Base-by-base conservation (phyloP, 2,113 vertebrate species). In the Podarcis cretensis region DNA sequence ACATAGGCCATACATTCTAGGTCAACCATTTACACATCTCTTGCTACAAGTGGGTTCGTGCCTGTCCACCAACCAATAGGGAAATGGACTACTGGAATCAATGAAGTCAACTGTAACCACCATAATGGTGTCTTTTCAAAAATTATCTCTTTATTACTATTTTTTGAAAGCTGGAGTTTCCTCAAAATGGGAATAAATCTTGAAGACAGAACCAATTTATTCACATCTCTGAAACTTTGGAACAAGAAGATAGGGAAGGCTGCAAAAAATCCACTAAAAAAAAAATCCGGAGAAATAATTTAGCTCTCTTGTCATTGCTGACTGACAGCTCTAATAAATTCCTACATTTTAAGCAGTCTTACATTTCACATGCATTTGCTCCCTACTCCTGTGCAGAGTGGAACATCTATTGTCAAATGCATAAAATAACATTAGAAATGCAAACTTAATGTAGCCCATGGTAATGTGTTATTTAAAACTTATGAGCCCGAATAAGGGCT, bases 381-480 rank as follows among this genome's bases (percentile, higher is more conserved):
- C 91, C 91, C 90, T 89, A 89, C 93, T 94, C 87, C 96, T 88
- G 93, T 95, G 94, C 94, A 92, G 94, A 96, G 93, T 90, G 96
- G 95, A 96, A 93, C 96, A 94, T 94, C 96, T 95, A 97, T 96
- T 96, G 96, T 97, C 96, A 96, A 95, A 97, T 94, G 96, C 97
- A 97, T 96, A 96, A 97, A 97, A 97, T 95, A 95, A 94, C 94
- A 97, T 96, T 97, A 96, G 96, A 96, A 96, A 97, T 97, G 96
- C 96, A 97, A 96, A 97, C 96, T 93, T 92, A 95, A 95, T 95
- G 95, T 95, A 95, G 96, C 96, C 96, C 93, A 96, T 95, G 95
- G 96, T 96, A 96, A 97, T 97, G 95, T 97, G 97, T 97, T 98
- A 98, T 98, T 98, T 97, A 98, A 98, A 98, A 97, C 97, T 96